Evolutionary conservation across 2,113 vertebrate species (phyloP).

Genomic region (Clarias gariepinus): DNA sequence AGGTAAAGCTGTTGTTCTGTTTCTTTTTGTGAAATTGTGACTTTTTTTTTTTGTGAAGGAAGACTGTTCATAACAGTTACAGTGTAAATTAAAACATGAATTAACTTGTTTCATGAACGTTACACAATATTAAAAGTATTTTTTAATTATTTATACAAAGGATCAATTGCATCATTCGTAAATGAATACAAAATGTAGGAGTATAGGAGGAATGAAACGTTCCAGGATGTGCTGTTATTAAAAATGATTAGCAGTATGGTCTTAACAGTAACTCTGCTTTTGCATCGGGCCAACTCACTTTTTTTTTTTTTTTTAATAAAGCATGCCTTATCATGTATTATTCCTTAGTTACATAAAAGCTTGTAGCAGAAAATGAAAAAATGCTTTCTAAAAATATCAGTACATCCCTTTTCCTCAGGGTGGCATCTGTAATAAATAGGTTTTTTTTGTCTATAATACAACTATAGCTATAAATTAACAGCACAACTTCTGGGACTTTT

Average conservation of each 20-base stretch:
- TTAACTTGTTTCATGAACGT: neutral
- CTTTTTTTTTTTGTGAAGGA: neutral
- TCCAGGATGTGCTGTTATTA: neutral
- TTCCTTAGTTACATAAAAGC: neutral
- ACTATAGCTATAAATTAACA: neutral
- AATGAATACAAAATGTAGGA: neutral
- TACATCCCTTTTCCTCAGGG: neutral
- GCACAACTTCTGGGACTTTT: neutral
- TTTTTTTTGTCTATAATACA: neutral
- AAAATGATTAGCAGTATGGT: neutral
- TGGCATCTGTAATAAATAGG: neutral
- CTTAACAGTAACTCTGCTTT: neutral
- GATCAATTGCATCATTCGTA: neutral
- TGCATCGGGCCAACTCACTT: neutral
- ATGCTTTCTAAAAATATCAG: neutral
- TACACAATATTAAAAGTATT: neutral
- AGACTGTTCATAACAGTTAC: neutral
- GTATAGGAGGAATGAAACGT: neutral
- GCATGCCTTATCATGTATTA: neutral
- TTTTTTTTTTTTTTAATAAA: neutral
- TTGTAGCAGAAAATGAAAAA: neutral
- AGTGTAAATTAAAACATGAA: neutral
- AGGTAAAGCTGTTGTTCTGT: neutral
- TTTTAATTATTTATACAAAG: neutral
- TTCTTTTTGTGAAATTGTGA: neutral